Conservation (phyloP, 2,113 vertebrate species). For the Mystacornis crossleyi region DNA sequence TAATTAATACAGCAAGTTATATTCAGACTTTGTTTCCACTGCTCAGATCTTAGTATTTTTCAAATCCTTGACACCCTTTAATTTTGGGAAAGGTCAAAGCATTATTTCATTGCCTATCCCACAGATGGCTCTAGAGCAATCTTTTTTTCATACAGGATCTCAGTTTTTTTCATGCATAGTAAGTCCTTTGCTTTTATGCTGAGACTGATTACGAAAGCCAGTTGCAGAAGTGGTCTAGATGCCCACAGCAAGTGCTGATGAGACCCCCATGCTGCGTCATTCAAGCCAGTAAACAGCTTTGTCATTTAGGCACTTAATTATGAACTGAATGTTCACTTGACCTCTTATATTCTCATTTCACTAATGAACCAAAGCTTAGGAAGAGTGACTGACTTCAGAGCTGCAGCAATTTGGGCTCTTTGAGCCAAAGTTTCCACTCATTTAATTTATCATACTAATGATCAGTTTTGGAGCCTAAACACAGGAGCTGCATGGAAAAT, state of each 20-base stretch:
- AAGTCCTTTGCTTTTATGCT: not conserved
- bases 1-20: not conserved
- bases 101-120: not conserved
- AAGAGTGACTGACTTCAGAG: conserved; percentile 15
- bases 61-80: not conserved
- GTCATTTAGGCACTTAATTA: conserved; percentile 25
- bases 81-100: not conserved
- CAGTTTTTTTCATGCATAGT: not conserved
- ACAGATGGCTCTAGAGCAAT: not conserved
- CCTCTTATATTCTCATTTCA: conserved; percentile 3
- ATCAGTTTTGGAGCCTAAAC: conserved; percentile 9
- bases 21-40: not conserved
- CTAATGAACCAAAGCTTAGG: conserved; percentile 23
- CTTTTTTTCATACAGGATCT: not conserved
- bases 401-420: not conserved
- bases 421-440: conserved; percentile 7
- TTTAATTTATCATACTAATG: conserved; percentile 48
- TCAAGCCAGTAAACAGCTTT: not conserved
- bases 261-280: not conserved
- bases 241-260: not conserved
- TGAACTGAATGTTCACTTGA: not conserved
- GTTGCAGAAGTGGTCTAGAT: not conserved
- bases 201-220: not conserved
- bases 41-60: not conserved
- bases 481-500: not conserved